Evolutionary conservation across 2,888 invertebrate species (phyloP), one percentile per base, ranked within the genome.

Genomic region (Chloroclysta siterata): DNA sequence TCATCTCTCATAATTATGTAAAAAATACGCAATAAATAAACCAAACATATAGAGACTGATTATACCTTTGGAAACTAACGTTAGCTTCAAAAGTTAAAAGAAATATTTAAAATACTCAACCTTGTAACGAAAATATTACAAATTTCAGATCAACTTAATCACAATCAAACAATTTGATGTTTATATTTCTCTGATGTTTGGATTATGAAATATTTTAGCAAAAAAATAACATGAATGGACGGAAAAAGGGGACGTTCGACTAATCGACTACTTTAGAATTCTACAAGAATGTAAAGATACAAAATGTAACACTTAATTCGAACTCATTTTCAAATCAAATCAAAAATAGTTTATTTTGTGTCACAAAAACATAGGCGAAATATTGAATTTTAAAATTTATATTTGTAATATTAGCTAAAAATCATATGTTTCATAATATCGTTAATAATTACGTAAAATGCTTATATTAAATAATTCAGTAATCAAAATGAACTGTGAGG

Each of bases 81-180:
- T 11, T 28, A 10, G 6, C 28, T 17, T 33, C 41, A 55, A 36
- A 60, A 55, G 39, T 36, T 50, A 22, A 53, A 60, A 53, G 47
- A 33, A 7, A 46, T 46, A 54, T 51, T 51, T 15, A 22, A 39
- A 13, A 53, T 52, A 53, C 15, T 44, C 44, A 14, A 29, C 50
- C 63, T 58, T 62, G 33, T 48, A 29, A 41, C 47, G 46, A 46
- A 50, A 48, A 15, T 17, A 42, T 15, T 52, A 55, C 0, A 5
- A 55, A 47, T 6, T 22, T 36, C 33, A 33, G 17, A 50, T 46
- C 13, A 58, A 10, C n/a, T 51, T 42, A 42, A 56, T 64, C 55
- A 56, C 15, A 53, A 53, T 64, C 33, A 54, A 5, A 55, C 41
- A 28, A 53, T 51, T 14, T 46, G n/a, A 53, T 36, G 53, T 52